A percentile compares a stretch with the other conserved stretches of the same genome.
phyloP scores from a whole-genome alignment of 2,888 invertebrate species.

The Rotaria magnacalcarata region DNA sequence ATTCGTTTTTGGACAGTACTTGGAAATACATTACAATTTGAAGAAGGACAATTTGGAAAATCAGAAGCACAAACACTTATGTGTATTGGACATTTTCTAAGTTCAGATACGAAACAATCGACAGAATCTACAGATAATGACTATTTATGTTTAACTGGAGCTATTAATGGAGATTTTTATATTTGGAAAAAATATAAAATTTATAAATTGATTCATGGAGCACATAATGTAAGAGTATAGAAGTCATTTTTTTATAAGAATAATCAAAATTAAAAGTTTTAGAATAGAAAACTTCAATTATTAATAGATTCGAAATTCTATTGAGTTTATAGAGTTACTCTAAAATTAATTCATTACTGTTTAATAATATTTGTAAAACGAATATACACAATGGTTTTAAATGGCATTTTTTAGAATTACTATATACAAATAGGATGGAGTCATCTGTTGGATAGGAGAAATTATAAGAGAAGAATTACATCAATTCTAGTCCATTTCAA shows the following conservation, averaged over 20 bases:
- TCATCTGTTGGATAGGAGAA: too few relatives aligned
- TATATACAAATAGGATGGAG: not conserved
- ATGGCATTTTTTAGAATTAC: not conserved
- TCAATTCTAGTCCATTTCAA: too few relatives aligned
- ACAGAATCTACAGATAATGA: not conserved
- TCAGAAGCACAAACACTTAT: slow-evolving; percentile 54
- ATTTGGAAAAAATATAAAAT: slow-evolving; percentile 57
- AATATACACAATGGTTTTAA: too few relatives aligned
- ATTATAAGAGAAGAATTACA: too few relatives aligned
- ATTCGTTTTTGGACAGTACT: slow-evolving; percentile 59
- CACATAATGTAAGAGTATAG: slow-evolving; percentile 55
- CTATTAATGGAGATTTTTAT: slow-evolving; percentile 59
- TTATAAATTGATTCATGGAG: slow-evolving; percentile 53
- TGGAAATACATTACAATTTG: slow-evolving; percentile 57
- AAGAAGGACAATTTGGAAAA: slow-evolving; percentile 57
- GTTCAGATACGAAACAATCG: slow-evolving; percentile 47
- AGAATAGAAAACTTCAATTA: too few relatives aligned
- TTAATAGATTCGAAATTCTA: too few relatives aligned
- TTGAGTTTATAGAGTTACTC: too few relatives aligned
- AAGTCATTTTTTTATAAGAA: too few relatives aligned
- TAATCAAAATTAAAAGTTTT: too few relatives aligned
- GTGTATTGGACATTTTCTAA: slow-evolving; percentile 54
- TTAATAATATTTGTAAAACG: too few relatives aligned
- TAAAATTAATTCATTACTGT: too few relatives aligned
- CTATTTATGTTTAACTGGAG: slow-evolving; percentile 54